Conservation (phyloP, 2,113 vertebrate genomes). For the Helogale parvula region DNA sequence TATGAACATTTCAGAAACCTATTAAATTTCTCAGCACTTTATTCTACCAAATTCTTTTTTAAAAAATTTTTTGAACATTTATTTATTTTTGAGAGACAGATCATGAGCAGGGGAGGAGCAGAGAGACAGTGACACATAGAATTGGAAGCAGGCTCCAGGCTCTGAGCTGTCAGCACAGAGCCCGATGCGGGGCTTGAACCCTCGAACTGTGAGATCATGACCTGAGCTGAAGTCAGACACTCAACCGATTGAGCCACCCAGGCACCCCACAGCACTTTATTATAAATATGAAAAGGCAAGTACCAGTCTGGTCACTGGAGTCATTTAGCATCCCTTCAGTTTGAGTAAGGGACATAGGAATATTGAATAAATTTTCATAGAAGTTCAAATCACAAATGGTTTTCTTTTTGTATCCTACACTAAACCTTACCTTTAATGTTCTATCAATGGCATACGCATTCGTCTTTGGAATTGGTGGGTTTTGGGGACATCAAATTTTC, state of each 20-base stretch:
- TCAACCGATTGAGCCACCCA: too few relatives aligned
- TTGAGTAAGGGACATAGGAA: not conserved
- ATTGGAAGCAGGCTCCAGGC: too few relatives aligned
- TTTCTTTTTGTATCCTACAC: not conserved
- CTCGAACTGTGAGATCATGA: too few relatives aligned
- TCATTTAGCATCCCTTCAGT: not conserved
- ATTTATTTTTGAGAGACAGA: too few relatives aligned
- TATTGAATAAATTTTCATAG: not conserved
- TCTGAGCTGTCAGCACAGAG: too few relatives aligned
- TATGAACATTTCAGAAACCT: not conserved
- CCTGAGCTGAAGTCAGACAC: too few relatives aligned
- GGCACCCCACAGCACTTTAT: not conserved
- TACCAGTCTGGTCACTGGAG: not conserved
- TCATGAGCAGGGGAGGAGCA: too few relatives aligned
- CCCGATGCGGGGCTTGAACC: too few relatives aligned
- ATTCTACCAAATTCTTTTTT: not conserved
- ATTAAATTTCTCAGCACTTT: not conserved
- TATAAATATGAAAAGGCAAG: not conserved
- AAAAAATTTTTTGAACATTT: too few relatives aligned
- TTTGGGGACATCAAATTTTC: not conserved
- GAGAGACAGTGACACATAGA: too few relatives aligned
- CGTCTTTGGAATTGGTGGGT: not conserved
- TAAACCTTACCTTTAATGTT: conserved; percentile 25
- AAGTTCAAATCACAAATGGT: not conserved
- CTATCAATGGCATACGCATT: not conserved